phyloP scores from a whole-genome alignment of 2,113 vertebrate species.

The Microcebus lehilahytsara region DNA sequence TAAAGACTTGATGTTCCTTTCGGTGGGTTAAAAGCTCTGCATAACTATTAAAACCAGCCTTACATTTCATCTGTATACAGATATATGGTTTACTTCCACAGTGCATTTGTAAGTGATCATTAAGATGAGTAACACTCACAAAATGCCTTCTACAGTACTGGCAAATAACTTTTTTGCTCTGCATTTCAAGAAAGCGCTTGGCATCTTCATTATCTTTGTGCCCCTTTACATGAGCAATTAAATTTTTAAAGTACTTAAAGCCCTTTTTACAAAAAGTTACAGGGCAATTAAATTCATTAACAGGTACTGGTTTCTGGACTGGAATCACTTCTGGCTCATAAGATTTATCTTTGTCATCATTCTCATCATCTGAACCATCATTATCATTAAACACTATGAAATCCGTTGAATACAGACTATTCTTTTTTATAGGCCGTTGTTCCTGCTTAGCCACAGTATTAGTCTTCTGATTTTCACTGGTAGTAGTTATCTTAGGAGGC shows the following conservation, averaged over 20 bases:
- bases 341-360: constrained; percentile 85
- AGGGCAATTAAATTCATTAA: constrained; percentile 93
- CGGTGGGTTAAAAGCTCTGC: constrained; percentile 93
- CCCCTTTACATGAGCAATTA: constrained; percentile 93
- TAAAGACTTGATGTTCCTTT: constrained; percentile 92
- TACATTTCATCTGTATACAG: constrained; percentile 97
- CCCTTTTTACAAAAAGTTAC: constrained; percentile 93
- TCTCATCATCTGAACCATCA: constrained; percentile 85
- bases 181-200: constrained; percentile 96
- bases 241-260: constrained; percentile 97
- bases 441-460: constrained; percentile 86
- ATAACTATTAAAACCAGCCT: constrained; percentile 94
- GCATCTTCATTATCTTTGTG: constrained; percentile 96
- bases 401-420: constrained; percentile 86
- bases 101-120: constrained; percentile 97
- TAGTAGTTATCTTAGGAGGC: constrained; percentile 86
- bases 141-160: constrained; percentile 98
- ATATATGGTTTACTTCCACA: constrained; percentile 96
- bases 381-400: constrained; percentile 86
- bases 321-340: constrained; percentile 83
- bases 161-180: constrained; percentile 96
- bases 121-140: constrained; percentile 94
- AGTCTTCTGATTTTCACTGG: constrained; percentile 84
- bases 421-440: constrained; percentile 88
- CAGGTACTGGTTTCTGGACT: constrained; percentile 78